Percentiles rank a stretch among this genome's conserved stretches.
Conservation (phyloP, 2,113 vertebrate genomes). For the Oreochromis tanganicae region DNA sequence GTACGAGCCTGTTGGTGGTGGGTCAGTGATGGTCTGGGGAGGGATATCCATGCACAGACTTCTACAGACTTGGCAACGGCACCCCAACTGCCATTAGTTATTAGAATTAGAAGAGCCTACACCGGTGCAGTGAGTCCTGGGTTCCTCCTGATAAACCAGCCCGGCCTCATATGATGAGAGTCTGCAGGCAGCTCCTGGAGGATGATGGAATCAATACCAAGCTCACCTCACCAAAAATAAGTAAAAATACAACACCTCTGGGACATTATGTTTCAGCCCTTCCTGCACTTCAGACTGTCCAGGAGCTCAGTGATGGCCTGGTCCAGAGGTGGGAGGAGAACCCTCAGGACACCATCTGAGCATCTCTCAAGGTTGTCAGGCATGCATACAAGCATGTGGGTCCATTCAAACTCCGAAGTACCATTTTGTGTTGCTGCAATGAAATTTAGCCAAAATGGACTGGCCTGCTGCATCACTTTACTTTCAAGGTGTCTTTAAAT, state of each 20-base stretch:
- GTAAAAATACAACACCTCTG: not conserved
- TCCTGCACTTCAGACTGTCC: not conserved
- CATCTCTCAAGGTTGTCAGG: not conserved
- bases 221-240: not conserved
- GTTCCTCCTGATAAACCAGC: not conserved
- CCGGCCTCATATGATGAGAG: not conserved
- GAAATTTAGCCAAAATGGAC: not conserved
- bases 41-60: no score
- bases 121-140: not conserved
- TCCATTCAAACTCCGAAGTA: no score
- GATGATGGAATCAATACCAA: not conserved
- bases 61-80: no score
- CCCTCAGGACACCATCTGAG: not conserved
- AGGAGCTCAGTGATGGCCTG: not conserved
- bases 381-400: not conserved
- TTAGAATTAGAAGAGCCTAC: not conserved
- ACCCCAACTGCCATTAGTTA: no score
- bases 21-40: no score
- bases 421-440: no score
- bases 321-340: not conserved
- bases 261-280: not conserved
- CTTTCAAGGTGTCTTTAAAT: not conserved
- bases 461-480: not conserved
- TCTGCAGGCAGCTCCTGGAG: not conserved
- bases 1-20: no score